These are phyloP conservation scores for Galleria mellonella DNA, from an alignment of 1,140 invertebrate genomes.

Conservation along the genomic window DNA sequence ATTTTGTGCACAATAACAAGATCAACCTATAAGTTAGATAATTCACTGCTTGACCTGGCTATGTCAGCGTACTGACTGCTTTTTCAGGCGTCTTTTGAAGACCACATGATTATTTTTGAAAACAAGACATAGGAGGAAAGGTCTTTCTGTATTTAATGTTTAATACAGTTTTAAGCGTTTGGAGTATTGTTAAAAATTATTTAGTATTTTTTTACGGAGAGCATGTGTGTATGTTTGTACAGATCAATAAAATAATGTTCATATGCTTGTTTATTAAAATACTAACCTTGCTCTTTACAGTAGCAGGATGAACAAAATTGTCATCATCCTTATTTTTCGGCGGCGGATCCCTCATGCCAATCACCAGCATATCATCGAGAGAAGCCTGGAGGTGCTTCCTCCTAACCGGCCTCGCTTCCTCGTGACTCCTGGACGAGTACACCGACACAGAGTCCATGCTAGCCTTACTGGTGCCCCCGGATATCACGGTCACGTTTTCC, in stretches of 20 bases:
- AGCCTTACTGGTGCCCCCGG: slow-evolving; percentile 46
- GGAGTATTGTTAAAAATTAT: too few species aligned
- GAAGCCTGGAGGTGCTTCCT: slow-evolving; percentile 58
- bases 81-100: too few species aligned
- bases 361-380: slow-evolving; percentile 64
- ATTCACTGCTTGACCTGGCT: too few species aligned
- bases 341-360: slow-evolving; percentile 44
- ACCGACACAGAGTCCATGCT: slow-evolving; percentile 73
- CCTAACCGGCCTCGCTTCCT: slow-evolving; percentile 47
- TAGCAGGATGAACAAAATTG: slow-evolving; percentile 61
- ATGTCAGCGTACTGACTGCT: too few species aligned
- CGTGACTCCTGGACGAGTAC: slow-evolving; percentile 73
- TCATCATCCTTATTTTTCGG: slow-evolving; percentile 43
- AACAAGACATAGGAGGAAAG: too few species aligned
- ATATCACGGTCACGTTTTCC: slow-evolving; percentile 61
- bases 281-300: slow-evolving; percentile 55
- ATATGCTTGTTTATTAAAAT: background rate
- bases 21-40: too few species aligned
- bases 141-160: too few species aligned
- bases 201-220: too few species aligned
- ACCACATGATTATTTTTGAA: too few species aligned
- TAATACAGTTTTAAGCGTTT: too few species aligned
- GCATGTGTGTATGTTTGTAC: too few species aligned
- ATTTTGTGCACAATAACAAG: too few species aligned
- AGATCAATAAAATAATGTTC: background rate